Base-by-base conservation (phyloP, 2,797 vertebrate species). In the Enteromius treurensis region DNA sequence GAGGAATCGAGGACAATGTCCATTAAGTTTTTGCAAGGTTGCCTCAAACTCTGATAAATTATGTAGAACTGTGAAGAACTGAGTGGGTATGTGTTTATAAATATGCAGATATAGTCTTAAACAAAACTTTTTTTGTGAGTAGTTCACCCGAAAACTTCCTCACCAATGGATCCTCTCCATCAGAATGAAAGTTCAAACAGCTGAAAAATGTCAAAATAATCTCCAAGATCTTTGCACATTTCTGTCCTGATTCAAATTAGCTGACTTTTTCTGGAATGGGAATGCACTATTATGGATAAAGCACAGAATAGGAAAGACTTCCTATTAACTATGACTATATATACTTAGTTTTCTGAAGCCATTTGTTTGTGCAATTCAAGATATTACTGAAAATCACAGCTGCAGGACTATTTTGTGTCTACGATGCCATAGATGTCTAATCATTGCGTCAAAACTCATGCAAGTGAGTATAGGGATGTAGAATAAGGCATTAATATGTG, bases 21-120 rank as follows among this genome's bases (percentile, higher is more conserved):
- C 0, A 1, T 51, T 51, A 73, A 71, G 58, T 60, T 55, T 81
- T 49, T 42, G 49, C 10, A 45, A 5, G 23, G 37, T 14, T 69
- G 49, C 4, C 70, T 79, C 21, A n/a, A 47, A n/a, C 40, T 29
- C 37, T 75, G 45, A 51, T 53, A 64, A 81, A 65, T 65, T 53
- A 65, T 81, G 70, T 21, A 73, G 34, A 42, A 51, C 47, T 42
- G 23, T 42, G 23, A 21, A 67, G 49, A 37, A 26, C 3, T 32
- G n/a, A 21, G 45, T 15, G 3, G 6, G 55, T 64, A 58, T 62
- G 55, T 65, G 47, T 4, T 4, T 51, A 32, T 62, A 47, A 51
- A 67, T 14, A 65, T 60, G 34, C 34, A 77, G 74, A 26, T n/a
- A 34, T 21, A 60, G 10, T 60, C n/a, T 26, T 21, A n/a, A 55